Conservation (phyloP, 2,113 vertebrate species). For the Chaetodon trifascialis region DNA sequence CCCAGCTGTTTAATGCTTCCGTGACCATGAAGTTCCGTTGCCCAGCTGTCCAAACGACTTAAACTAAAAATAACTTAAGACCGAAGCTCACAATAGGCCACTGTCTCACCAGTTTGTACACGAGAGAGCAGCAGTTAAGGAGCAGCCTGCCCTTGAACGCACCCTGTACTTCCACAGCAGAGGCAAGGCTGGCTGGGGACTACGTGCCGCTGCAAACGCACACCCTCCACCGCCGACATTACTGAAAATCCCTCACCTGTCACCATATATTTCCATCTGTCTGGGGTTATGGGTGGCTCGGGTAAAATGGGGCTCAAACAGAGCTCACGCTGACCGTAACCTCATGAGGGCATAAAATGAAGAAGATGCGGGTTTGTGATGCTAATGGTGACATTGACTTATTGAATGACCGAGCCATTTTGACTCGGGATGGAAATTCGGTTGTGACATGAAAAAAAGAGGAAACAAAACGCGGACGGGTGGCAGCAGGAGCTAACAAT, state of each 20-base stretch:
- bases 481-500: fast-evolving
- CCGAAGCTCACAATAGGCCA: neutral
- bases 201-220: slow-evolving; percentile 77
- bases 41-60: no score
- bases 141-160: slow-evolving; percentile 54
- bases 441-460: neutral
- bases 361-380: neutral
- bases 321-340: neutral
- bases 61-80: neutral
- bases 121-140: neutral
- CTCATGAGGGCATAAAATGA: neutral
- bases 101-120: neutral
- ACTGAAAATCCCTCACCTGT: slow-evolving; percentile 17
- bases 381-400: slow-evolving; percentile 3
- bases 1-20: neutral
- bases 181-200: slow-evolving; percentile 29
- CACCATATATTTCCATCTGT: neutral
- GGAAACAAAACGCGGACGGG: neutral
- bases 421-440: neutral
- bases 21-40: neutral
- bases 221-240: slow-evolving; percentile 53
- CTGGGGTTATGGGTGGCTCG: no score
- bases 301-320: neutral
- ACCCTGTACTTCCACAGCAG: slow-evolving; percentile 11
- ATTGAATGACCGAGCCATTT: slow-evolving; percentile 35